A percentile compares a stretch with the other conserved stretches of the same genome.
Conservation (phyloP, 2,113 vertebrate genomes). For the Myrmecophaga tridactyla region DNA sequence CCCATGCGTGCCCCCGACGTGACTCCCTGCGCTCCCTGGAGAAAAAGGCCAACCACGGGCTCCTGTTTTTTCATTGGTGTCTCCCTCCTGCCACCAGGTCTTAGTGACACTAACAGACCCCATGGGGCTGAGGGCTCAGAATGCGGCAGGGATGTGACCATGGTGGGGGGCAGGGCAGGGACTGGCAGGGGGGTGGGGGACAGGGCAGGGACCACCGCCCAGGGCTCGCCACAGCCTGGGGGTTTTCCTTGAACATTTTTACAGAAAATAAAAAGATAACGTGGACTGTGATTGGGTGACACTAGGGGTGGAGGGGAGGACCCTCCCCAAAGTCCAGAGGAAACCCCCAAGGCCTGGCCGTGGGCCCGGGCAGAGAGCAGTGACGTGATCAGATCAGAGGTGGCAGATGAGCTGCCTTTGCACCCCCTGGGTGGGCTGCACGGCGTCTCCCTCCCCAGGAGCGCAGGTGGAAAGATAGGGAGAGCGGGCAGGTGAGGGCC, state of each 20-base stretch:
- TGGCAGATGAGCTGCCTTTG: background rate
- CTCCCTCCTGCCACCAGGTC: background rate
- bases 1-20: too few relatives aligned
- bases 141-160: too few relatives aligned
- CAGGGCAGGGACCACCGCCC: background rate
- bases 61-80: too few relatives aligned
- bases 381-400: background rate
- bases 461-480: rapidly evolving
- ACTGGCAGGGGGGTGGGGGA: too few relatives aligned
- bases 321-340: background rate
- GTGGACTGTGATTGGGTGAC: too few relatives aligned
- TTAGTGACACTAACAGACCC: background rate
- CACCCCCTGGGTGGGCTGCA: background rate
- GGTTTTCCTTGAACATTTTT: background rate
- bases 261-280: background rate
- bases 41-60: background rate
- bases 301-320: background rate
- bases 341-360: background rate
- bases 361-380: background rate
- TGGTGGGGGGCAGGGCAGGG: background rate
- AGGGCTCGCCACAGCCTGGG: background rate
- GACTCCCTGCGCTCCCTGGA: too few relatives aligned
- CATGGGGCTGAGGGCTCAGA: background rate
- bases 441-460: background rate
- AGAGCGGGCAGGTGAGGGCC: rapidly evolving